phyloP scores from a whole-genome alignment of 2,797 vertebrate species.

The Epinephelus awoara region DNA sequence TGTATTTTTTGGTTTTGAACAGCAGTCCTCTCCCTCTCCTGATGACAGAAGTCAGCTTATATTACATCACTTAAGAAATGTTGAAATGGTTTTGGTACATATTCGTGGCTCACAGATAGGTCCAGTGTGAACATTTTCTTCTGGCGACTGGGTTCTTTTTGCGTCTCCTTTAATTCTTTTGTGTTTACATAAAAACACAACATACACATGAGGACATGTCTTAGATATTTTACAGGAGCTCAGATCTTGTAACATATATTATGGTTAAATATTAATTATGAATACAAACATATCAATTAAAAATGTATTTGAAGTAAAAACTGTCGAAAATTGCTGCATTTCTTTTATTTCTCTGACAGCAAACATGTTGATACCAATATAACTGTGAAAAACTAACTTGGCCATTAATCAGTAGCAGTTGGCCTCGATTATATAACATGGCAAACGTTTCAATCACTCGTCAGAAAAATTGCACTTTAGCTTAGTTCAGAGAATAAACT shows the following conservation, averaged over 20 bases:
- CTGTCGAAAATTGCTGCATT: not conserved
- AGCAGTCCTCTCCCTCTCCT: too few species aligned
- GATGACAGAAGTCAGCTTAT: too few species aligned
- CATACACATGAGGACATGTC: not conserved
- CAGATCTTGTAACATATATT: not conserved
- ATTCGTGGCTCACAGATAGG: too few species aligned
- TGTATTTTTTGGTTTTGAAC: too few species aligned
- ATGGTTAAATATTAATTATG: not conserved
- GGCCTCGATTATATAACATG: not conserved
- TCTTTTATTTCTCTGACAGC: not conserved
- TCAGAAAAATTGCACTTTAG: not conserved
- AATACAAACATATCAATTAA: not conserved
- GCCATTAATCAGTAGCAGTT: not conserved
- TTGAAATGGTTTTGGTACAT: too few species aligned
- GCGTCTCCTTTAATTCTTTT: not conserved
- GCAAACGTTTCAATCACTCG: constrained; percentile 1
- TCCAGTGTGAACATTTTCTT: too few species aligned
- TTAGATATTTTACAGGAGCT: not conserved
- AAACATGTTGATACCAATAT: not conserved
- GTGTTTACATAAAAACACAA: constrained; percentile 9
- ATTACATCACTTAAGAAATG: too few species aligned
- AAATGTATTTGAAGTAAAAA: not conserved
- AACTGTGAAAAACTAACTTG: not conserved
- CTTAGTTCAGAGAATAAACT: not conserved
- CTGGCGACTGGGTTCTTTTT: not conserved